Evolutionary conservation across 1,140 invertebrate genomes (phyloP), one percentile per base, ranked within the genome.

Genomic region (Olivierus martensii): DNA sequence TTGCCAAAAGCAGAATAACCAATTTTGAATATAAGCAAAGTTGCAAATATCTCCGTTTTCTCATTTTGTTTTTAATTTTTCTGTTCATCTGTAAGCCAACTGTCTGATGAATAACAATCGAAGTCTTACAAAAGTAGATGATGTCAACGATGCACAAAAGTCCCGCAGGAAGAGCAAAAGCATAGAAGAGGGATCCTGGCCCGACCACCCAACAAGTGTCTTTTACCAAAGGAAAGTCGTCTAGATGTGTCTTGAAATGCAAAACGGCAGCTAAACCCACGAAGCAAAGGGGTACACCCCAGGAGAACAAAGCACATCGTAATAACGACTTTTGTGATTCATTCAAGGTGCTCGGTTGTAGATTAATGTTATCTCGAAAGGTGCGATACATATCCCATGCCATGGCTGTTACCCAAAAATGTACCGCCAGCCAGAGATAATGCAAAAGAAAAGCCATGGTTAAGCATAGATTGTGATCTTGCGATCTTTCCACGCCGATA

Each of bases 401-500:
- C 70, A 78, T 78, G 11, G 72, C 70, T 6, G 74, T 67, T 39
- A 77, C 65, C 79, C 79, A 80, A 43, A 73, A 75, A n/a, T 79
- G 71, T 14, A 77, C 73, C 28, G 75, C 74, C 12, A 79, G 66
- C 10, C 78, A 70, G 3, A 79, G 63, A 57, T 79, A 79, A 48
- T 79, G 76, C 35, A 80, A 65, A 14, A 77, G 75, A 53, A 79
- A 70, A 5, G 75, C 73, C 14, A 80, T 65, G 1, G 75, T 73
- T 44, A 79, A 67, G 59, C 79, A 80, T n/a, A 80, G 61, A 57
- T 78, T 75, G 1, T 73, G 11, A 69, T 71, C 68, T 79, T 78
- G 68, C 77, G 73, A 58, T 22, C 77, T 77, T 37, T 78, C 78
- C n/a, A 79, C 77, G 36, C 78, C 79, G 18, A 81, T 71, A 49